Evolutionary conservation across 2,113 vertebrate genomes (phyloP), one percentile per base, ranked within the genome.

Genomic region (Puntigrus tetrazona): DNA sequence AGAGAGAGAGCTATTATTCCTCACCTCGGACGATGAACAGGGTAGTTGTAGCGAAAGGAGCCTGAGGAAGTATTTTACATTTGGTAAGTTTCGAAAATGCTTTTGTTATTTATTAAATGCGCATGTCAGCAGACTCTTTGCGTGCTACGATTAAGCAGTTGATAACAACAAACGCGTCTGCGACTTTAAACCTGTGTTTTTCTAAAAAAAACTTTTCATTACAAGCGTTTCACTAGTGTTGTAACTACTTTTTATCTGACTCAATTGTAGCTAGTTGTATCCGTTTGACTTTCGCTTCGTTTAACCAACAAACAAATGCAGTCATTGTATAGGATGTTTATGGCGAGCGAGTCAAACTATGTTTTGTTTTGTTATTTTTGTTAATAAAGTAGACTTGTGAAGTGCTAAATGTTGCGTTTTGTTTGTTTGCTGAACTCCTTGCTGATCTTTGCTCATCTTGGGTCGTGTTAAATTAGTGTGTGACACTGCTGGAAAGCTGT

Each of bases 1-100:
- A 52, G 29, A 67, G 63, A 36, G 79, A 67, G 78, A 7, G 63
- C 29, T 84, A 67, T 77, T 81, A 81, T 76, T 67, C 78, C 36
- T 55, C 57, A 70, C 31, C 45, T 50, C 50, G 65, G 73, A 82
- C 59, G 67, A 84, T 70, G 86, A 84, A 38, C 70, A 59, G 50
- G 31, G 82, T 73, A 67, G 78, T 72, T 78, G n/a, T 45, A 79
- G 63, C 55, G 55, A 79, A 78, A 82, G 86, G 57, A 85, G 22
- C 29, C 81, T 74, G 69, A 74, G 45, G 8, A 81, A 63, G 50
- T 57, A 65, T 31, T 77, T 85, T 52, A 65, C 36, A 5, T 85
- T n/a, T 82, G 87, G 87, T 88, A 88, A 88, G 84, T 70, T 36
- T 3, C 14, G 20, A n/a, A 20, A 34, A 81, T 36, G 18, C 4